Percentiles rank a stretch among this genome's conserved stretches.
These are phyloP conservation scores for Gopherus evgoodei DNA, from an alignment of 2,113 vertebrate species.

Conservation along the genomic window DNA sequence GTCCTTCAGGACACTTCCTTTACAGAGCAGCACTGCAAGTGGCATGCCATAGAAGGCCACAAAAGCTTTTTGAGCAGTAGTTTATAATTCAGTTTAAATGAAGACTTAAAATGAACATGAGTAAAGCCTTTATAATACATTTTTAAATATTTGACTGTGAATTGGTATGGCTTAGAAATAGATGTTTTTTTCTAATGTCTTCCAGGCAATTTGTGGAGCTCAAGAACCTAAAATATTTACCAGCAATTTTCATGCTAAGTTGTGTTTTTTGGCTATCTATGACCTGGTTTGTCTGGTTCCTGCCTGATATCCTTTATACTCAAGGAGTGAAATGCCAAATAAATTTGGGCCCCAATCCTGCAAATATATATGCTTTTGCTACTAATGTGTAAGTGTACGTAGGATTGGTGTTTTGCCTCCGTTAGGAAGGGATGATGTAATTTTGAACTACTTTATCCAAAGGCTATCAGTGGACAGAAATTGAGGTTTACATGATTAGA, in stretches of 20 bases:
- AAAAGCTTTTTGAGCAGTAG: neutral
- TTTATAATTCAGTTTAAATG: neutral
- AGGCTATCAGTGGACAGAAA: neutral
- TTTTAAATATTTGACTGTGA: neutral
- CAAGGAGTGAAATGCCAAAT: neutral
- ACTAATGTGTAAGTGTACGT: neutral
- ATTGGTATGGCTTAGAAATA: neutral
- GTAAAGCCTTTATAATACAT: neutral
- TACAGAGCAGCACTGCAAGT: neutral
- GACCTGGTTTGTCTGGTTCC: conserved; percentile 92
- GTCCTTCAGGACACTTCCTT: neutral
- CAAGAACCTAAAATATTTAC: conserved; percentile 81
- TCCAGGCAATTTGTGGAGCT: conserved; percentile 82
- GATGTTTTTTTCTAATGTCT: neutral
- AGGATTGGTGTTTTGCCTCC: neutral
- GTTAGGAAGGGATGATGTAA: neutral
- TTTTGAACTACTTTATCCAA: neutral
- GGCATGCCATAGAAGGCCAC: rapidly evolving
- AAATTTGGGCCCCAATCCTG: neutral
- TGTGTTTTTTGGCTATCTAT: conserved; percentile 92
- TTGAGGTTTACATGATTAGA: neutral
- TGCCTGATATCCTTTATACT: conserved; percentile 94
- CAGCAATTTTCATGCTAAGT: conserved; percentile 85
- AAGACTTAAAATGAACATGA: rapidly evolving
- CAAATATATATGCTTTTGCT: neutral